Percentiles rank a stretch among this genome's conserved stretches.
phyloP scores from a whole-genome alignment of 2,113 vertebrate genomes.

The Microcebus ravelobensis region DNA sequence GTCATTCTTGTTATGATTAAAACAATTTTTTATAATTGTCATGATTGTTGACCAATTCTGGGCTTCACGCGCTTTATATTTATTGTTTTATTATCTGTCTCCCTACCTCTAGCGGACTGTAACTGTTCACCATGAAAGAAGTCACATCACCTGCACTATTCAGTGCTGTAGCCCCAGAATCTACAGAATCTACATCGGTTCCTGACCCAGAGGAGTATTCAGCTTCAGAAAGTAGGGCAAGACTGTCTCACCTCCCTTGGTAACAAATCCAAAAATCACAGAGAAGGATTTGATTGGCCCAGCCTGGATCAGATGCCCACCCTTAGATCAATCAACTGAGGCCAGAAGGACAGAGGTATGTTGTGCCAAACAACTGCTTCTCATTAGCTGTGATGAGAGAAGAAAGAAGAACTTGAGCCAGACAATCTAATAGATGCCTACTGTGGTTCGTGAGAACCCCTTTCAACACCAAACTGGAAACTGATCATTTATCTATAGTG shows the following conservation, averaged over 20 bases:
- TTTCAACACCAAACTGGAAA: neutral
- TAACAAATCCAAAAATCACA: neutral
- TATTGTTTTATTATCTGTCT: neutral
- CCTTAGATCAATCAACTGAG: neutral
- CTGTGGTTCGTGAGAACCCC: neutral
- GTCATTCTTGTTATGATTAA: neutral
- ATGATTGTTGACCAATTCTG: neutral
- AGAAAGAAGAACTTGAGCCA: rapidly evolving
- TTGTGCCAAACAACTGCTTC: neutral
- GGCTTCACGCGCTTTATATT: neutral
- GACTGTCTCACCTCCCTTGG: neutral
- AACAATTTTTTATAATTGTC: neutral
- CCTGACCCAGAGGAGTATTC: neutral
- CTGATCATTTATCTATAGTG: neutral
- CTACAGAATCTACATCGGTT: neutral
- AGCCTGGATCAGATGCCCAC: neutral
- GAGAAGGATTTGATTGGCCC: neutral
- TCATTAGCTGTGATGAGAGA: neutral
- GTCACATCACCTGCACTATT: neutral
- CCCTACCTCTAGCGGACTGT: neutral
- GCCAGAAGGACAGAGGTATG: neutral
- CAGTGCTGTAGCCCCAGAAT: neutral
- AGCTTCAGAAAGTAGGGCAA: neutral
- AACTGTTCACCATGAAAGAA: neutral
- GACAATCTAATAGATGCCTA: neutral